Conservation (phyloP, 2,888 invertebrate species). For the Margaritifera margaritifera region DNA sequence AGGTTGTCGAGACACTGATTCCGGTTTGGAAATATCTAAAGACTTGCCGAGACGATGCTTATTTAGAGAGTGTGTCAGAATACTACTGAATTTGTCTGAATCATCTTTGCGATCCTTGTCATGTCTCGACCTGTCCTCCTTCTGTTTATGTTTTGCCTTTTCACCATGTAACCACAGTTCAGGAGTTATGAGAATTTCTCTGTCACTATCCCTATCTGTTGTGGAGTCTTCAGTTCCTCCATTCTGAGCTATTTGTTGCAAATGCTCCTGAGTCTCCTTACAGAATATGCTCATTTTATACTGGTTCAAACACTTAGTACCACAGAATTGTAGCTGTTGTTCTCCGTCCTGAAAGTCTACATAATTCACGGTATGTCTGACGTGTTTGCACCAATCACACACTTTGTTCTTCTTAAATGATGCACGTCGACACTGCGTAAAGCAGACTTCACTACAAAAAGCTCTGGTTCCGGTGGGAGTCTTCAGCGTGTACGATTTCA, state of each 20-base stretch:
- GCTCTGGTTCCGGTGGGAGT: conserved; percentile 68
- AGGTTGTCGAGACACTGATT: conserved; percentile 5
- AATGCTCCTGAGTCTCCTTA: conserved; percentile 91
- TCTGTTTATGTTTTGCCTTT: conserved; percentile 19
- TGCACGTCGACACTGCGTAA: conserved; percentile 89
- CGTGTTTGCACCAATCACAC: conserved; percentile 94
- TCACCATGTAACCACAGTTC: conserved; percentile 84
- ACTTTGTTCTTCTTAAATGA: conserved; percentile 91
- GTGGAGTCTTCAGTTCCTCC: conserved; percentile 17
- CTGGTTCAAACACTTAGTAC: conserved; percentile 94
- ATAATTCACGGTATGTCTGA: conserved; percentile 90
- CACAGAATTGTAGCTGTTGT: conserved; percentile 89
- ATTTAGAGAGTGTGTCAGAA: too few species aligned
- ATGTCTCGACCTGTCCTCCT: conserved; percentile 14
- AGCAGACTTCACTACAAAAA: conserved; percentile 92
- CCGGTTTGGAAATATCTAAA: too few species aligned
- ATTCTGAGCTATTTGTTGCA: conserved; percentile 78
- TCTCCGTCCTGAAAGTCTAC: conserved; percentile 94
- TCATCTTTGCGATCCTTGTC: conserved; percentile 8
- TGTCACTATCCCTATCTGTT: conserved; percentile 36
- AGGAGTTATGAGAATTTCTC: conserved; percentile 83
- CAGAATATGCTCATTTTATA: conserved; percentile 98
- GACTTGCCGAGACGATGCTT: too few species aligned
- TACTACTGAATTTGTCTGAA: too few species aligned
- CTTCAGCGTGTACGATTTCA: conserved; percentile 68